Evolutionary conservation across 2,888 invertebrate species (phyloP), one percentile per base, ranked within the genome.

Genomic region (Salticus scenicus): DNA sequence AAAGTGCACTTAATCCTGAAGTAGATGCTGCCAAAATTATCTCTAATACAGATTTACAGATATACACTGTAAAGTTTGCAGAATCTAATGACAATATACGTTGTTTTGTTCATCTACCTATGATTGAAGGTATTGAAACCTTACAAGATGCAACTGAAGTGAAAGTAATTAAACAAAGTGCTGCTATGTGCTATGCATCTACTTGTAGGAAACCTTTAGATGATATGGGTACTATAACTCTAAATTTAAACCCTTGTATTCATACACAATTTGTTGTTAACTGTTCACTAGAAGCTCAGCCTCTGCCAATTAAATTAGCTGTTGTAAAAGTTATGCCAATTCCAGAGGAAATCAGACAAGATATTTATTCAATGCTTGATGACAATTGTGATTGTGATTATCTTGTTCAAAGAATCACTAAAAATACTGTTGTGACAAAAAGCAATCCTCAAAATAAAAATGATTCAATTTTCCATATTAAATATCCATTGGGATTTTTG

Each of bases 41-140:
- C 17, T 94, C 94, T 0, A 93, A 93, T 5, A 93, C 93, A 0
- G 93, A 93, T 30, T 90, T 90, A 31, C 91, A 93, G 90, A 91
- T 93, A 24, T 96, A 93, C 90, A 95, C 95, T 1, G 94, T 96
- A 0, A 91, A 94, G 69, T 93, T 94, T 0, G 92, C 94, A 71
- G 95, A 95, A 88, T 93, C 94, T 88, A 94, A 94, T 0, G 94
- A 94, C 0, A 94, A 95, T 87, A 93, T 94, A 77, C 92, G 96
- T 57, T 95, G 94, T 30, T 96, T 96, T 91, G 95, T 96, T 0
- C 94, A 94, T 89, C 89, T 92, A 1, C 91, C 92, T 0, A 88
- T 91, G 7, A 84, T 89, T 51, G 78, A 87, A 72, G 87, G 84
- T 20, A 74, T 87, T n/a, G 87, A 87, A 47, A 37, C 75, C 7